Percentiles rank a stretch among this genome's conserved stretches.
phyloP scores from a whole-genome alignment of 1,140 invertebrate species.

The Caenorhabditis inopinata region DNA sequence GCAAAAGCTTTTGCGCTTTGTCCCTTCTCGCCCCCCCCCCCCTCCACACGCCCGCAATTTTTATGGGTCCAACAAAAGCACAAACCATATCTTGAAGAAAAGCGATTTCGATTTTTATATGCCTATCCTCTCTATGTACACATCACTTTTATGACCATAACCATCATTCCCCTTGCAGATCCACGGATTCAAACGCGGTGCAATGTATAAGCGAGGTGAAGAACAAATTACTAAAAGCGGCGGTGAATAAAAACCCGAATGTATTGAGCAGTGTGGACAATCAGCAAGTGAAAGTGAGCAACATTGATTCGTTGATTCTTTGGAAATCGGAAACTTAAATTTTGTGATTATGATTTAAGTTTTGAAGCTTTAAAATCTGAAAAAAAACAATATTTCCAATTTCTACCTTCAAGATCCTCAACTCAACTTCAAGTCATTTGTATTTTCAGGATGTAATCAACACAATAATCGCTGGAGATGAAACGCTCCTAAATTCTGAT shows the following conservation, averaged over 20 bases:
- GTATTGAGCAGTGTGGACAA: conserved; percentile 45
- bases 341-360: too few relatives aligned
- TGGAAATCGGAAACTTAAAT: too few relatives aligned
- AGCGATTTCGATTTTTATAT: neutral
- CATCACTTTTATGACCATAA: neutral
- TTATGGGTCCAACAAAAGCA: conserved; percentile 8
- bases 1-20: neutral
- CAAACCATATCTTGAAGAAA: neutral
- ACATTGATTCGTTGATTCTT: too few relatives aligned
- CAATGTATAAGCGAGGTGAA: conserved; percentile 51
- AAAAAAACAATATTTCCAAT: too few relatives aligned
- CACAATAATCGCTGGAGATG: conserved; percentile 50
- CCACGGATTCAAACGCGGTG: conserved; percentile 37
- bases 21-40: too few relatives aligned
- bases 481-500: conserved; percentile 45
- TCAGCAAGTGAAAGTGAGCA: conserved; percentile 46
- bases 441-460: conserved; percentile 47
- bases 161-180: neutral
- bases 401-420: too few relatives aligned
- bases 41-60: neutral
- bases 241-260: conserved; percentile 44
- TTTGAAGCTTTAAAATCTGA: too few relatives aligned
- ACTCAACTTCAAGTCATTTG: neutral
- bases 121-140: neutral
- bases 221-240: conserved; percentile 45